Conservation (phyloP, 2,113 vertebrate species). For the Percopsis transmontana region DNA sequence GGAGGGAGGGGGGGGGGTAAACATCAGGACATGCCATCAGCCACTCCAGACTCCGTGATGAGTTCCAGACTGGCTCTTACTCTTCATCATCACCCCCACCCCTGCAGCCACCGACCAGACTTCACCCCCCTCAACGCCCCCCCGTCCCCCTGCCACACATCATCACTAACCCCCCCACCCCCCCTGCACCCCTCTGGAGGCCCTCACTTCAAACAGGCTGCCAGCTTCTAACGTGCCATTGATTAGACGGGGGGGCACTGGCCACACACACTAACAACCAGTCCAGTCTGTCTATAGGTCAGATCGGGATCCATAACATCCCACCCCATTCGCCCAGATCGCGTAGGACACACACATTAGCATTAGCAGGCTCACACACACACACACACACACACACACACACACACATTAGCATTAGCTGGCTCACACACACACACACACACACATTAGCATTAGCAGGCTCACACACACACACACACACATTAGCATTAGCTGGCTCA, state of each 20-base stretch:
- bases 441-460: too few species aligned
- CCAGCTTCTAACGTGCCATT: conserved; percentile 73
- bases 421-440: too few species aligned
- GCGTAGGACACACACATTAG: conserved; percentile 10
- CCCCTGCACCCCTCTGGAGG: conserved; percentile 54
- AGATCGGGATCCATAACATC: too few species aligned
- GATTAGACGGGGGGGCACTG: conserved; percentile 63
- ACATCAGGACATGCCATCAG: conserved; percentile 41
- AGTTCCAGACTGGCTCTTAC: conserved; percentile 63
- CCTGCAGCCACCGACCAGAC: background rate
- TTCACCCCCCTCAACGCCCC: conserved; percentile 33
- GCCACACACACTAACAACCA: too few species aligned
- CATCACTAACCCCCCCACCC: conserved; percentile 68
- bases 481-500: too few species aligned
- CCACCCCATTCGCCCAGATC: too few species aligned
- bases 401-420: background rate
- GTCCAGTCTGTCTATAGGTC: too few species aligned
- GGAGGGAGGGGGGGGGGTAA: background rate
- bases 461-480: too few species aligned
- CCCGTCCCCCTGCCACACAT: conserved; percentile 65
- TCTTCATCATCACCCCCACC: conserved; percentile 16
- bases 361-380: conserved; percentile 18
- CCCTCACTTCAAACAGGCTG: conserved; percentile 66
- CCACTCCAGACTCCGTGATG: conserved; percentile 45
- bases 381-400: conserved; percentile 7